These are phyloP conservation scores for Brevimyrus niger DNA, from an alignment of 2,113 vertebrate species.

Conservation along the genomic window DNA sequence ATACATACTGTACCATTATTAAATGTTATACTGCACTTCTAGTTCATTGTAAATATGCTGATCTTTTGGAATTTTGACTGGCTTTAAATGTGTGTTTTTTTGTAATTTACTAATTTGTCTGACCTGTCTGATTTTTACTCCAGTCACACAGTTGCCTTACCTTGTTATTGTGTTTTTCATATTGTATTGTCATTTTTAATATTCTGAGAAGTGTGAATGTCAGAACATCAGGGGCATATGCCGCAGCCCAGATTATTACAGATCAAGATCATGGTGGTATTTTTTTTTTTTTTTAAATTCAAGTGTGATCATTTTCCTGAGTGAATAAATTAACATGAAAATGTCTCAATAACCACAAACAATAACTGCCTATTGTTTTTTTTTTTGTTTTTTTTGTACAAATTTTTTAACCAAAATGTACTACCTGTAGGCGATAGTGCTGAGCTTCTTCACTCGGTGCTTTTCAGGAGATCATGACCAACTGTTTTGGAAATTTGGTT, in stretches of 20 bases:
- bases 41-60: conserved; percentile 53
- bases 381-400: background rate
- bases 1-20: conserved; percentile 38
- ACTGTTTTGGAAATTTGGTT: background rate
- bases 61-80: conserved; percentile 32
- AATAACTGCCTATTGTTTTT: background rate
- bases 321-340: background rate
- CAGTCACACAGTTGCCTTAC: conserved; percentile 38
- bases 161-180: conserved; percentile 37
- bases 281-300: background rate
- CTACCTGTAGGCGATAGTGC: background rate
- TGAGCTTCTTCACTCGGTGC: background rate
- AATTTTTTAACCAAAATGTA: conserved; percentile 10
- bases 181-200: conserved; percentile 35
- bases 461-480: background rate
- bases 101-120: conserved; percentile 41
- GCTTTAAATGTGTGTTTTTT: conserved; percentile 35
- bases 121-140: conserved; percentile 45
- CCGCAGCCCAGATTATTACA: background rate
- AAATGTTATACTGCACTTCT: conserved; percentile 58
- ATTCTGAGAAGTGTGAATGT: conserved; percentile 18
- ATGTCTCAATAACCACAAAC: background rate
- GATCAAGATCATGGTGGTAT: background rate
- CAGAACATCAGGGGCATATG: background rate
- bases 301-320: background rate